Percentiles rank a stretch among this genome's conserved stretches.
phyloP scores from a whole-genome alignment of 2,113 vertebrate genomes.

The Dolichallabes microphthalmus region DNA sequence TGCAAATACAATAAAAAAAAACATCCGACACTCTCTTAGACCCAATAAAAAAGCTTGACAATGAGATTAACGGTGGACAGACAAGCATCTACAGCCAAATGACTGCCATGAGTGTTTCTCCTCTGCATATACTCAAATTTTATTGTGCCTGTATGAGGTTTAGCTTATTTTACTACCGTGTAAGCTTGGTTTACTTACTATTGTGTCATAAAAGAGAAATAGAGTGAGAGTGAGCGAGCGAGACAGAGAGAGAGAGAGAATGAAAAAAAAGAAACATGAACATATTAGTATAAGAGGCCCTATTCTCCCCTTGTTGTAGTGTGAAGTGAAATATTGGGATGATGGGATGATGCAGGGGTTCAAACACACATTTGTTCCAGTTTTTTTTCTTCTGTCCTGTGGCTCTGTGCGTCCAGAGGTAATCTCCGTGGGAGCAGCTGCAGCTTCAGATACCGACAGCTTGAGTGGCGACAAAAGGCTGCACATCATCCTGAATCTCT shows the following conservation, averaged over 20 bases:
- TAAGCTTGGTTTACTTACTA: background rate
- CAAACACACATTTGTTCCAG: conserved; percentile 49
- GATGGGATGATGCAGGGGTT: conserved; percentile 43
- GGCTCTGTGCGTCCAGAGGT: conserved; percentile 17
- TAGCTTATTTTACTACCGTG: conserved; percentile 6
- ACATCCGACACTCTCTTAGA: conserved; percentile 9
- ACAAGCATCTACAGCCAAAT: conserved; percentile 23
- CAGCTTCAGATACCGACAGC: conserved; percentile 34
- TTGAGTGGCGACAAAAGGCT: conserved; percentile 10
- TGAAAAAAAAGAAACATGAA: background rate
- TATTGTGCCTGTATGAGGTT: conserved; percentile 14
- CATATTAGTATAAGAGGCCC: conserved; percentile 8
- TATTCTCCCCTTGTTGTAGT: background rate
- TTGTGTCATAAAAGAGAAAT: background rate
- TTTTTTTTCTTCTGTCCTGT: conserved; percentile 18
- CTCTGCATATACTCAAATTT: conserved; percentile 15
- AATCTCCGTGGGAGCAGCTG: conserved; percentile 50
- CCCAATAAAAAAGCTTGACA: conserved; percentile 22
- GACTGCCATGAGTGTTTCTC: conserved; percentile 7
- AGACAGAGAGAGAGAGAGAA: background rate
- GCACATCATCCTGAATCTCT: conserved; percentile 12
- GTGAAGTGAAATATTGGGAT: conserved; percentile 33
- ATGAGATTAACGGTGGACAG: conserved; percentile 7
- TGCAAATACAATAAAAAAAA: conserved; percentile 32
- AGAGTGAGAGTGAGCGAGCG: background rate